Conservation (phyloP, 64 coral and sea anemone genomes). For the Anthopleura sola region DNA sequence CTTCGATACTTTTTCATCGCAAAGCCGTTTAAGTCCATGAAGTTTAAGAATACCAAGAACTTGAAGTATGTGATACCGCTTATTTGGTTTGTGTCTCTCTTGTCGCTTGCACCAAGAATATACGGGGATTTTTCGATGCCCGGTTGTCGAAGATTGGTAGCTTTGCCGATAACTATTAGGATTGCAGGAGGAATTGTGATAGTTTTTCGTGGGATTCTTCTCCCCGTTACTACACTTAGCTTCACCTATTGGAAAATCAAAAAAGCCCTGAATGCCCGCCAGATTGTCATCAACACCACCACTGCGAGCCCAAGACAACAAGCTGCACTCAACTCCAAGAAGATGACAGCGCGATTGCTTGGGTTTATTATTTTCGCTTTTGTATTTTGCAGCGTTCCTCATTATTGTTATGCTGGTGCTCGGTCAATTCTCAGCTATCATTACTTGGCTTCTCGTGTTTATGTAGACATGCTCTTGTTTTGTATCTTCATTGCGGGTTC, state of each 20-base stretch:
- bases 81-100: background rate
- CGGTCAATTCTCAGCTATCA: background rate
- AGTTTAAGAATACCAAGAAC: background rate
- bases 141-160: background rate
- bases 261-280: background rate
- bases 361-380: background rate
- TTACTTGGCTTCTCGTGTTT: background rate
- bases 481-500: background rate
- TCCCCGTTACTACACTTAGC: background rate
- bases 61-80: background rate
- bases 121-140: background rate
- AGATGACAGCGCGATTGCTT: background rate
- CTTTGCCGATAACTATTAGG: background rate
- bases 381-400: background rate
- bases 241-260: conserved; percentile 7
- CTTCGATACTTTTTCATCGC: background rate
- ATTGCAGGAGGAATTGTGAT: background rate
- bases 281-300: too few species aligned
- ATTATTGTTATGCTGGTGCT: background rate
- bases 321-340: background rate
- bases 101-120: background rate
- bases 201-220: background rate
- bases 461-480: background rate
- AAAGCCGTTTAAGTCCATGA: background rate
- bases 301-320: background rate